These are phyloP conservation scores for Hylaea fasciaria DNA, from an alignment of 2,888 invertebrate species.

Conservation along the genomic window DNA sequence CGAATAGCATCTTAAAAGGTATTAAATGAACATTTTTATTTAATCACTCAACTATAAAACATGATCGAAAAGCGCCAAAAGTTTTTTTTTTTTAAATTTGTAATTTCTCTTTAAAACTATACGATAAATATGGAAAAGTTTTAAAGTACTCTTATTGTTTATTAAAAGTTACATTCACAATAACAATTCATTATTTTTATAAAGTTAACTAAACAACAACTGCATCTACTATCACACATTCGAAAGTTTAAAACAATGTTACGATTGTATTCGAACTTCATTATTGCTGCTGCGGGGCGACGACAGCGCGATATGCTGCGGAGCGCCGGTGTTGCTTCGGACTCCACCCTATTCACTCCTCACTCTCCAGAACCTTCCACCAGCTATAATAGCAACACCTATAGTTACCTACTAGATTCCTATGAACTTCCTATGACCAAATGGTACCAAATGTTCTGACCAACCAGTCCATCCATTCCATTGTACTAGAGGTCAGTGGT, in stretches of 20 bases:
- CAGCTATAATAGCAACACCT: background rate
- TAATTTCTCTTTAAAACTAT: conserved; percentile 57
- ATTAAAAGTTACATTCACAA: conserved; percentile 83
- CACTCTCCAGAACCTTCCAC: background rate
- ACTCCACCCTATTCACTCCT: conserved; percentile 15
- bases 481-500: too few species aligned
- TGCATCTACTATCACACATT: conserved; percentile 86
- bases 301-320: conserved; percentile 39
- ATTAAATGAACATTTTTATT: conserved; percentile 59
- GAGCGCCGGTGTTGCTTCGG: conserved; percentile 23
- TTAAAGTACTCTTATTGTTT: conserved; percentile 74
- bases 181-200: conserved; percentile 82
- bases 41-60: conserved; percentile 64
- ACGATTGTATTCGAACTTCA: conserved; percentile 81
- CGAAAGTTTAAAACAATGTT: conserved; percentile 85
- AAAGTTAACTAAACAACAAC: conserved; percentile 85
- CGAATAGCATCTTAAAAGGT: conserved; percentile 72
- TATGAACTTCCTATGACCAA: too few species aligned
- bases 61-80: conserved; percentile 72
- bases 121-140: conserved; percentile 70
- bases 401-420: background rate
- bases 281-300: conserved; percentile 84
- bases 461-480: too few species aligned
- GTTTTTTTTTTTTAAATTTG: conserved; percentile 43
- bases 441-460: too few species aligned